A percentile compares a stretch with the other conserved stretches of the same genome.
Evolutionary conservation across 2,888 invertebrate species (phyloP).

Genomic region (Suillia variegata): DNA sequence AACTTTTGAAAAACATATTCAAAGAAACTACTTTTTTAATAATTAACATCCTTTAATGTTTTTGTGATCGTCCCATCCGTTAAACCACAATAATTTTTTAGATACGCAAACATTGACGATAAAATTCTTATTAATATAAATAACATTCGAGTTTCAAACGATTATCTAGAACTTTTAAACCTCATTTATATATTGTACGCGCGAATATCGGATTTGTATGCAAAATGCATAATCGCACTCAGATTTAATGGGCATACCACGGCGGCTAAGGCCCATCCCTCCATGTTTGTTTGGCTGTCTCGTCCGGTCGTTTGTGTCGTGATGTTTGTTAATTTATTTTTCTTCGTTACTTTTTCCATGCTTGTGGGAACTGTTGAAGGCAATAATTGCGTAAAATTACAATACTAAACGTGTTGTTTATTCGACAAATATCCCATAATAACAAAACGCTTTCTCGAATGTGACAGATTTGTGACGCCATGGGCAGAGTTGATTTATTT

Average conservation of each 20-base stretch:
- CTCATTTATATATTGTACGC: too few species aligned
- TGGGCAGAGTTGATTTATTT: background rate
- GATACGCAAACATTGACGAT: too few species aligned
- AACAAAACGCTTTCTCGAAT: constrained; percentile 1
- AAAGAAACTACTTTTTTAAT: too few species aligned
- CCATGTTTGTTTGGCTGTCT: background rate
- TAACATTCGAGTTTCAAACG: too few species aligned
- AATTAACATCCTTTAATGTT: too few species aligned
- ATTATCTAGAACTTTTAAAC: too few species aligned
- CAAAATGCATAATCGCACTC: background rate
- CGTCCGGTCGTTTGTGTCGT: background rate
- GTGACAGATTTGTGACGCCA: constrained; percentile 33
- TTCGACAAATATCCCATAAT: background rate
- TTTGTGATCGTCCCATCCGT: too few species aligned
- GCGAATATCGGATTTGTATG: background rate
- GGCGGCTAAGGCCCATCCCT: background rate
- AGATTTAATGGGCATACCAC: background rate
- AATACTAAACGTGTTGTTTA: constrained; percentile 32
- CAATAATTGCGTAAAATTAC: constrained; percentile 35
- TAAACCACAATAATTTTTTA: too few species aligned
- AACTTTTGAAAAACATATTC: too few species aligned
- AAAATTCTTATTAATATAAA: too few species aligned
- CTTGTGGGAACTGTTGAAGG: constrained; percentile 8
- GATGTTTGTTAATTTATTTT: background rate
- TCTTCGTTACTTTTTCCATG: constrained; percentile 10